These are phyloP conservation scores for Spialia ferax DNA, from an alignment of 2,888 invertebrate species.

Conservation along the genomic window DNA sequence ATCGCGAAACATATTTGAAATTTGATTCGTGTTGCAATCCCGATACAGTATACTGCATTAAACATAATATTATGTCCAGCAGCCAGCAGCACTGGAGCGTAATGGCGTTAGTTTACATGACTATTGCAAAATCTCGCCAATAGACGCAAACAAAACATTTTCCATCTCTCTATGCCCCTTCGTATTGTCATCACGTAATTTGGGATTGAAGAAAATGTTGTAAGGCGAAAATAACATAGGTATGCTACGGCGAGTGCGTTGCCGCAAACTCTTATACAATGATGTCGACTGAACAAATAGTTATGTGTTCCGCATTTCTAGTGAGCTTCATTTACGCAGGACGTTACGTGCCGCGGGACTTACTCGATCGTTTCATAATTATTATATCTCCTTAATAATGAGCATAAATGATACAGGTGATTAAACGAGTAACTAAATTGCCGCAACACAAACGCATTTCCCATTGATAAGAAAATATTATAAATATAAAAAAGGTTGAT, in stretches of 20 bases:
- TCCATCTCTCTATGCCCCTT: constrained; percentile 55
- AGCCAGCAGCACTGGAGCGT: background rate
- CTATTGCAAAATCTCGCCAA: constrained; percentile 25
- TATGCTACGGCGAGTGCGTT: constrained; percentile 77
- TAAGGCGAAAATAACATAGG: constrained; percentile 83
- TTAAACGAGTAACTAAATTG: background rate
- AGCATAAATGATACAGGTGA: constrained; percentile 39
- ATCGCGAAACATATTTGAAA: constrained; percentile 51
- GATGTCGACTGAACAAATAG: constrained; percentile 84
- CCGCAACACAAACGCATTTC: too few species aligned
- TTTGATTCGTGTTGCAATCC: constrained; percentile 45
- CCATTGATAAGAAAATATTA: too few species aligned
- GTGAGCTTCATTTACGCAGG: constrained; percentile 80
- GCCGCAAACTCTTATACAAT: constrained; percentile 85
- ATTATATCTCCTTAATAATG: constrained; percentile 49
- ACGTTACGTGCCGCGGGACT: constrained; percentile 68
- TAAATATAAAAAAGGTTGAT: too few species aligned
- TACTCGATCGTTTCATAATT: constrained; percentile 56
- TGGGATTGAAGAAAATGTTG: constrained; percentile 81
- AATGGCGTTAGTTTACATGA: constrained; percentile 14
- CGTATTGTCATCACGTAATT: constrained; percentile 80
- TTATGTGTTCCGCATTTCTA: constrained; percentile 86
- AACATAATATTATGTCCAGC: too few species aligned
- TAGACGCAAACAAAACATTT: constrained; percentile 38
- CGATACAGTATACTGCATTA: constrained; percentile 5